Conservation (phyloP, 2,888 invertebrate genomes). For the Drosophila anceps region DNA sequence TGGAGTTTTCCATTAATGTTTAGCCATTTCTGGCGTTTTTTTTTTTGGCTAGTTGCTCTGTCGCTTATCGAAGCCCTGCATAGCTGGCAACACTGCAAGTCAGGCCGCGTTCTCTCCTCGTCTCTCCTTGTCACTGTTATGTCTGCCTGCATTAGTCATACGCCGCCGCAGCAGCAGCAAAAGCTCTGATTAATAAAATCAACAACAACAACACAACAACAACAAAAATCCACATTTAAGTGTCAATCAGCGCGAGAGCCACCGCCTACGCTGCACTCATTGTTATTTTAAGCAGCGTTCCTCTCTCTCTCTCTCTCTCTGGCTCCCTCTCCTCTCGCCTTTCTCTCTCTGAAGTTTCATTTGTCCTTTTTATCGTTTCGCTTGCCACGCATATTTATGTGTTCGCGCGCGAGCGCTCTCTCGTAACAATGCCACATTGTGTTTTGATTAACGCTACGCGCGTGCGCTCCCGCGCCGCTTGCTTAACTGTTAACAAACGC, state of each 20-base stretch:
- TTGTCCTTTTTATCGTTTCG: slow-evolving; percentile 64
- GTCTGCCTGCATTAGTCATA: slow-evolving; percentile 58
- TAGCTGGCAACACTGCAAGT: slow-evolving; percentile 1
- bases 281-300: slow-evolving; percentile 29
- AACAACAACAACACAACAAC: slow-evolving; percentile 35
- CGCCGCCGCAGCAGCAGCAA: slow-evolving; percentile 32
- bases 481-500: slow-evolving; percentile 31
- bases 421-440: slow-evolving; percentile 51
- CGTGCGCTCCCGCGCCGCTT: slow-evolving; percentile 43
- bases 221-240: slow-evolving; percentile 49
- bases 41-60: too few species aligned
- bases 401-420: slow-evolving; percentile 29
- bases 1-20: too few species aligned
- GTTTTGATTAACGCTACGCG: slow-evolving; percentile 53
- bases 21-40: too few species aligned
- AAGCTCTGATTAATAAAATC: slow-evolving; percentile 56
- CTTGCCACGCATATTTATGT: slow-evolving; percentile 58
- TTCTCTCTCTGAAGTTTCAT: background rate
- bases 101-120: slow-evolving; percentile 6
- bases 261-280: slow-evolving; percentile 40
- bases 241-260: slow-evolving; percentile 62
- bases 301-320: background rate
- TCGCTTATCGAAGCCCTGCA: too few species aligned
- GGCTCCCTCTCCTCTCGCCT: background rate
- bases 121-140: background rate